Percentiles rank a stretch among this genome's conserved stretches.
Evolutionary conservation across 2,888 invertebrate genomes (phyloP).

Genomic region (Trissonchulus sp.): DNA sequence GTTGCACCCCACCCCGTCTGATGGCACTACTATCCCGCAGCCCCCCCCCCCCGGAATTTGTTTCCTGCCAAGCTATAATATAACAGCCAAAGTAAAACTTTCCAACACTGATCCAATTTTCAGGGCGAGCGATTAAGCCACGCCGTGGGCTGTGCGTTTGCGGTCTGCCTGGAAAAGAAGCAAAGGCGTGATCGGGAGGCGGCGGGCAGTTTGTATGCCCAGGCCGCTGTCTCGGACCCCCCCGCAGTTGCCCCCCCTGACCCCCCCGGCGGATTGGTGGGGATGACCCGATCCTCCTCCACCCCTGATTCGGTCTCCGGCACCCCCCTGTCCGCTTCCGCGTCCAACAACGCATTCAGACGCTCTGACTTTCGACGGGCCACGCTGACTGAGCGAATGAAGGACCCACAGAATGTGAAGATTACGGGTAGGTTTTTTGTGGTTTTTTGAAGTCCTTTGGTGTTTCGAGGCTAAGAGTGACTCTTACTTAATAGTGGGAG

Average conservation of each 20-base stretch:
- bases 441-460: background rate
- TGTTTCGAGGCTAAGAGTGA: background rate
- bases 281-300: background rate
- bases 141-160: constrained; percentile 98
- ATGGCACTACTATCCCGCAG: no score
- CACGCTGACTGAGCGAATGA: constrained; percentile 70
- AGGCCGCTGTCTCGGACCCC: background rate
- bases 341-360: constrained; percentile 40
- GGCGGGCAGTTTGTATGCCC: background rate
- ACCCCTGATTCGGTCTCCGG: constrained; percentile 32
- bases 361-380: constrained; percentile 67
- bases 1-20: no score
- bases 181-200: constrained; percentile 92
- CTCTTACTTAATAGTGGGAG: no score
- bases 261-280: background rate
- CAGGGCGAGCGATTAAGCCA: constrained; percentile 93
- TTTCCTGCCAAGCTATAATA: no score
- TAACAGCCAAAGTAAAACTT: no score
- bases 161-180: constrained; percentile 93
- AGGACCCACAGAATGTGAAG: constrained; percentile 62
- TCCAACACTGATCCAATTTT: no score
- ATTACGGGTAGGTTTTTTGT: constrained; percentile 50
- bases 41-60: no score
- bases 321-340: constrained; percentile 22
- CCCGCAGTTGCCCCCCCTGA: background rate